phyloP scores from a whole-genome alignment of 2,888 invertebrate genomes.

The Chymomyza caudatula region DNA sequence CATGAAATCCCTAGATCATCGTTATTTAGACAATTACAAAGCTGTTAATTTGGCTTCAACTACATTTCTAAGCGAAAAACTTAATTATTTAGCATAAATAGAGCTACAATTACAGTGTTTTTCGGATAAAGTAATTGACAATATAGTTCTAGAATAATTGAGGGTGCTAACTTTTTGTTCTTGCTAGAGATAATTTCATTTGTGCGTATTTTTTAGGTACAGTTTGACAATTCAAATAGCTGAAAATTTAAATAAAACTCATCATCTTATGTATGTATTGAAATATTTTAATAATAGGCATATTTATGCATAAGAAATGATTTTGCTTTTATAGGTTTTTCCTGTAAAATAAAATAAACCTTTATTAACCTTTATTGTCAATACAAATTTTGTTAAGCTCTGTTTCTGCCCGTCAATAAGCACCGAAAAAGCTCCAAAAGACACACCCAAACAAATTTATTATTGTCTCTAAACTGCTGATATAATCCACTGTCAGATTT shows the following conservation, averaged over 20 bases:
- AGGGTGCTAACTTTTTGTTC: background rate
- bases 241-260: background rate
- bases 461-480: background rate
- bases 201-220: too few relatives aligned
- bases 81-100: background rate
- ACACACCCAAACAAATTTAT: background rate
- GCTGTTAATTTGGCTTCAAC: background rate
- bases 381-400: background rate
- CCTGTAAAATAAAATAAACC: background rate
- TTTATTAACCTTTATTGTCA: background rate
- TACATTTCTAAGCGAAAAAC: background rate
- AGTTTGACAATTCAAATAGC: background rate
- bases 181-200: too few relatives aligned
- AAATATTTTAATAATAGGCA: too few relatives aligned
- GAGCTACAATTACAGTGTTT: too few relatives aligned
- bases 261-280: background rate
- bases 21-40: background rate
- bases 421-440: background rate
- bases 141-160: background rate
- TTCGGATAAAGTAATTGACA: background rate
- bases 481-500: background rate
- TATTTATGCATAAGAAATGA: too few relatives aligned
- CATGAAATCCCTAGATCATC: background rate
- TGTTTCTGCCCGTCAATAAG: background rate
- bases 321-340: too few relatives aligned